Base-by-base conservation (phyloP, 2,888 invertebrate genomes). In the Tricholauxania praeusta region DNA sequence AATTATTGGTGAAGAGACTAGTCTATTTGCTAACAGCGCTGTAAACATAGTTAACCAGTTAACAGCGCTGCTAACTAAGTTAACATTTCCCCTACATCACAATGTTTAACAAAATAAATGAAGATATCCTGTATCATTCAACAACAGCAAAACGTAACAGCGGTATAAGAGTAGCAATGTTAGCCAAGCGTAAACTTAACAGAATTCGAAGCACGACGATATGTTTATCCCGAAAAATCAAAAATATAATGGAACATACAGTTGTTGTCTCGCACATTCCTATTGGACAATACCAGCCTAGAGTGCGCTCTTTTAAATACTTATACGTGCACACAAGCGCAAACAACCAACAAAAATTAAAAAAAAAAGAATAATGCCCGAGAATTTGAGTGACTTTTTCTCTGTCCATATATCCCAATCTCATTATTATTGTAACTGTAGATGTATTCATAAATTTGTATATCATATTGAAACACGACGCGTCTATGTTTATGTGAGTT, bases 351-450 rank as follows among this genome's bases (percentile, higher is more conserved):
- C 47, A 39, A 47, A 7, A 10, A 12, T 12, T 3, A 48, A 14
- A 12, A 57, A 22, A 57, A 51, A 32, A 10, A 65, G 8, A 22
- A 39, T 10, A 39, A 28, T 65, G 14, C 7, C 12, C 12, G 12
- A 52, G 32, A 66, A 53, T 48, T 48, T 52, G 52, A 66, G 65
- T 66, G 53, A 39, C 39, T 65, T 65, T 53, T 17, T 52, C 39
- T 65, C 14, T 17, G 8, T 63, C 17, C 15, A 53, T 10, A 39
- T 39, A 39, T 39, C 39, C 39, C 39, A 39, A 39, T 39, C 39
- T 39, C 39, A 39, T 39, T 39, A 39, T 39, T 39, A 39, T 39
- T 39, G 39, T 39, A 10, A 10, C 39, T 39, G 39, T 10, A 39
- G 39, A 39, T 39, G 39, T 39, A 39, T 39, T 39, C 39, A 39